phyloP scores from a whole-genome alignment of 1,140 invertebrate genomes.

The Glossosoma conforme region DNA sequence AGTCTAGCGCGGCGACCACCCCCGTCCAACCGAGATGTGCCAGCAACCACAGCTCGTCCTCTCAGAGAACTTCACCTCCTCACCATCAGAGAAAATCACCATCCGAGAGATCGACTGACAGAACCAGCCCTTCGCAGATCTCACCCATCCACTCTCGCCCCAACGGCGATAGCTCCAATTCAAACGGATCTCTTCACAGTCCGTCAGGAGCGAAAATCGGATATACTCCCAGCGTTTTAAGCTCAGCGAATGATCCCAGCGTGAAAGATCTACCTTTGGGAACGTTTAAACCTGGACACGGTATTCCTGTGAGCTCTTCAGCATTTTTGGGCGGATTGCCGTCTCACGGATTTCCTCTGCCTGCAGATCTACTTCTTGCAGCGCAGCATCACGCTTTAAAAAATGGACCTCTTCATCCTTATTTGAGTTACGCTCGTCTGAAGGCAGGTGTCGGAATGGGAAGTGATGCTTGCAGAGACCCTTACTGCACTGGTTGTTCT shows the following conservation, averaged over 20 bases:
- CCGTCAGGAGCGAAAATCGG: conserved; percentile 47
- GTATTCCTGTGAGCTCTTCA: conserved; percentile 49
- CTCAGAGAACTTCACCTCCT: conserved; percentile 54
- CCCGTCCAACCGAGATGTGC: conserved; percentile 48
- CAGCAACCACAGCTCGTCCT: conserved; percentile 60
- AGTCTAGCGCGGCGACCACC: conserved; percentile 44
- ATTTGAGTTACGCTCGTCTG: conserved; percentile 66
- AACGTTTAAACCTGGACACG: conserved; percentile 56
- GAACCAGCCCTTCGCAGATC: conserved; percentile 43
- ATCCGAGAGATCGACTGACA: conserved; percentile 47
- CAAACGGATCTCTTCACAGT: conserved; percentile 35
- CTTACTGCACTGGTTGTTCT: conserved; percentile 87
- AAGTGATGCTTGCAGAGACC: conserved; percentile 76
- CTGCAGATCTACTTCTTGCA: conserved; percentile 66
- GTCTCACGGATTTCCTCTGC: conserved; percentile 54
- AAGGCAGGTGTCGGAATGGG: conserved; percentile 55
- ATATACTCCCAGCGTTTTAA: conserved; percentile 49
- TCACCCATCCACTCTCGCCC: conserved; percentile 38
- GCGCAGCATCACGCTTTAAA: conserved; percentile 69
- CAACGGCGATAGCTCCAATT: conserved; percentile 45
- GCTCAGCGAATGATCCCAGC: conserved; percentile 52
- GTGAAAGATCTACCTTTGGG: conserved; percentile 58
- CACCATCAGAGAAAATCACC: conserved; percentile 48
- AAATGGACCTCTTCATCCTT: conserved; percentile 61
- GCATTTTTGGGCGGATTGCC: conserved; percentile 51